These are phyloP conservation scores for Dasysyrphus tricinctus DNA, from an alignment of 2,888 invertebrate species.

Conservation along the genomic window DNA sequence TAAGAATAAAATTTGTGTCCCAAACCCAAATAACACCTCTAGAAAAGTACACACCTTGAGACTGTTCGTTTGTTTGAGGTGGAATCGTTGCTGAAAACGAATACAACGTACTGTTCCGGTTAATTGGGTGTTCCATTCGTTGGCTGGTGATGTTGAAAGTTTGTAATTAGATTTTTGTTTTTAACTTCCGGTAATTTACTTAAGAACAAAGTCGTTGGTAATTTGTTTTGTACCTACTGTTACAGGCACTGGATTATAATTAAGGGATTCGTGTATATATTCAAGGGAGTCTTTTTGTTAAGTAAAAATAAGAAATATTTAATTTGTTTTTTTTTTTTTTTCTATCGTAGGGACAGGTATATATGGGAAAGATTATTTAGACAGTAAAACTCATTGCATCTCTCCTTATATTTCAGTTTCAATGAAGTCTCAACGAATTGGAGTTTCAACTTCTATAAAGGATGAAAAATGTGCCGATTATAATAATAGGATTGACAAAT, in stretches of 20 bases:
- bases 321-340: no score
- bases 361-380: no score
- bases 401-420: no score
- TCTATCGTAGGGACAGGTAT: no score
- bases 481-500: no score
- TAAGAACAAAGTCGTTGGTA: conserved; percentile 63
- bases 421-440: no score
- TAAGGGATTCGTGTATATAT: neutral
- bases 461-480: no score
- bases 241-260: neutral
- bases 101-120: conserved; percentile 48
- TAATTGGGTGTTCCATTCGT: conserved; percentile 68
- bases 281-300: neutral
- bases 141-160: conserved; percentile 57
- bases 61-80: conserved; percentile 41
- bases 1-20: conserved; percentile 7
- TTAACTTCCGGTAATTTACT: conserved; percentile 73
- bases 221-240: conserved; percentile 40
- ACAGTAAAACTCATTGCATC: no score
- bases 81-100: conserved; percentile 55
- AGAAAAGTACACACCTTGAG: conserved; percentile 6
- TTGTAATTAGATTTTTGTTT: conserved; percentile 72
- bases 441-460: no score
- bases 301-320: neutral
- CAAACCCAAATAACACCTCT: conserved; percentile 33